Base-by-base conservation (phyloP, 2,113 vertebrate species). In the Pagrus major region DNA sequence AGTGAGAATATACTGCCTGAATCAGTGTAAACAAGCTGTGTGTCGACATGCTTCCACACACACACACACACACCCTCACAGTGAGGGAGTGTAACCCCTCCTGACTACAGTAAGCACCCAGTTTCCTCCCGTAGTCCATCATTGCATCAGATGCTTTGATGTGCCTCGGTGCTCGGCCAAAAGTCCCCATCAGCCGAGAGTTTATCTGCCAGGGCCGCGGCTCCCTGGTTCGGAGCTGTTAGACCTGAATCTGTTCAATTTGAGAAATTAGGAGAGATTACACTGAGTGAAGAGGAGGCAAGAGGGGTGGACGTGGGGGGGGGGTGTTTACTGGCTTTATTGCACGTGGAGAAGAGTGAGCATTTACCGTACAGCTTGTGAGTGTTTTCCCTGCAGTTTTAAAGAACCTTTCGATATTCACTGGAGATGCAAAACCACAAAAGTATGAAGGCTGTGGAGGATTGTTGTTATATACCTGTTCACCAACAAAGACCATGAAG, bases 101-200 rank as follows among this genome's bases (percentile, higher is more conserved):
- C 91, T 80, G 81, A 85, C 78, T 85, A 61, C 80, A 81, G 58
- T 78, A 82, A 88, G 85, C 84, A 49, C 46, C 60, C 83, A 46
- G 78, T 93, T 93, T 91, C 90, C 82, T 78, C 63, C 55, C 47
- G 47, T 21, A 49, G 69, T 63, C 71, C 51, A 46, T 20, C 44
- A 2, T 92, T 91, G 89, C 90, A 87, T 93, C 89, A 92, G 77
- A 52, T 20, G 49, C 89, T 89, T 89, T 92, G 84, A 90, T 90
- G 83, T 76, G 65, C 63, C 49, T 76, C 60, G 37, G 44, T 23
- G 60, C 78, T 64, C 49, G 39, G 52, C 74, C 47, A 2, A 56
- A 64, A 79, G 74, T 65, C 72, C 49, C 65, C 66, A 61, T 79
- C 74, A 86, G 81, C 76, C 47, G 6, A 60, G 56, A 71, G 68